phyloP scores from a whole-genome alignment of 2,888 invertebrate genomes.

The Dicycla oo region DNA sequence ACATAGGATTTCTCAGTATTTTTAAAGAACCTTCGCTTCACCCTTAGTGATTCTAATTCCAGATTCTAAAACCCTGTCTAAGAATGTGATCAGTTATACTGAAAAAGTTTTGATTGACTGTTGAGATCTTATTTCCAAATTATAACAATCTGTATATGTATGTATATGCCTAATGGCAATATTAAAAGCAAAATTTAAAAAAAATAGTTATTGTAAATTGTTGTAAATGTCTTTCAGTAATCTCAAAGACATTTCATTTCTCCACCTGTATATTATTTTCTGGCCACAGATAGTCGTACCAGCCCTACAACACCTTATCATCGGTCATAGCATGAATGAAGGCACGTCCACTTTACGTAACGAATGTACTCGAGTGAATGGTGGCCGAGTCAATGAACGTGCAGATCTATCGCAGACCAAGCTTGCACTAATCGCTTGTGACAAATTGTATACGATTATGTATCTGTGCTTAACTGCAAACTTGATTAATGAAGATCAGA shows the following conservation, averaged over 20 bases:
- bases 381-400: constrained; percentile 24
- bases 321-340: constrained; percentile 35
- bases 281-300: not conserved
- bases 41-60: no score
- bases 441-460: constrained; percentile 36
- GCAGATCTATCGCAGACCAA: constrained; percentile 20
- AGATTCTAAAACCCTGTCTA: not conserved
- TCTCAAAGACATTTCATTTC: no score
- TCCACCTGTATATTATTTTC: not conserved
- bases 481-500: not conserved
- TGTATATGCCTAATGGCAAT: no score
- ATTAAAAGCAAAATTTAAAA: no score
- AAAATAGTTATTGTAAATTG: no score
- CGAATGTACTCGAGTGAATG: constrained; percentile 34
- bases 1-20: not conserved
- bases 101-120: not conserved
- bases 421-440: constrained; percentile 29
- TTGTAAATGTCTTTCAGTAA: no score
- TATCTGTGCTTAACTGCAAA: not conserved
- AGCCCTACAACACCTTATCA: constrained; percentile 7
- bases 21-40: not conserved
- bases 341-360: constrained; percentile 40
- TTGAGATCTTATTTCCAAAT: not conserved
- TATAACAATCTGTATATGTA: not conserved
- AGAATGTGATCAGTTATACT: not conserved